Conservation (phyloP, 1,140 invertebrate species). For the Bradysia coprophila region DNA sequence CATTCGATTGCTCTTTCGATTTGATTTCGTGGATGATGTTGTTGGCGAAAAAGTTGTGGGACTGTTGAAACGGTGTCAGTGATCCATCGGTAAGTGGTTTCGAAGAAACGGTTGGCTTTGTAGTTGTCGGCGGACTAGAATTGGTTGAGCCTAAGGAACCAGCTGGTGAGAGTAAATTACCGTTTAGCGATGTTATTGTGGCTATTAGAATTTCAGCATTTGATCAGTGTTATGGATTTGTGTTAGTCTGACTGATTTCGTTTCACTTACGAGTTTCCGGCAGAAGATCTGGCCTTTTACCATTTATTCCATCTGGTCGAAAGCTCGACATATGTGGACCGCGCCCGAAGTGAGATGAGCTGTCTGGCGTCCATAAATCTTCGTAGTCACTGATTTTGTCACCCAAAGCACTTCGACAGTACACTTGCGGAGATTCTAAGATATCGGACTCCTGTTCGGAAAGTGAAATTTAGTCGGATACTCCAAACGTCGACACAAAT, state of each 20-base stretch:
- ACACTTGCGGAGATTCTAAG: constrained; percentile 58
- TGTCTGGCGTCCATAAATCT: constrained; percentile 72
- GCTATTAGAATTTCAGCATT: constrained; percentile 11
- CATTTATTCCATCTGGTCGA: constrained; percentile 29
- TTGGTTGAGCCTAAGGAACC: constrained; percentile 8
- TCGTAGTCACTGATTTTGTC: constrained; percentile 92
- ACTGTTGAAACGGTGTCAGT: background rate
- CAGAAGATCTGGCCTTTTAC: constrained; percentile 36
- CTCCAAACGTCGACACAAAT: no score
- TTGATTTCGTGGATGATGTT: background rate
- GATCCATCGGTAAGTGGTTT: background rate
- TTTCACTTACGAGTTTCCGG: constrained; percentile 41
- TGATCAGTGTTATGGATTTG: background rate
- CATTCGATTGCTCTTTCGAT: background rate
- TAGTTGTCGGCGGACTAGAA: constrained; percentile 3
- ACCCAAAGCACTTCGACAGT: constrained; percentile 67
- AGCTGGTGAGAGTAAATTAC: constrained; percentile 30
- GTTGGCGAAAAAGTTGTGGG: constrained; percentile 2
- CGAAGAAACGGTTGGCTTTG: background rate
- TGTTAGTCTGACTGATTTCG: no score
- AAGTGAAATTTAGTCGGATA: no score
- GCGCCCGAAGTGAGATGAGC: constrained; percentile 23
- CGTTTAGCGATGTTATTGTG: constrained; percentile 27
- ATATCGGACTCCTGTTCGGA: constrained; percentile 71
- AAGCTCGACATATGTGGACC: constrained; percentile 30